phyloP scores from a whole-genome alignment of 2,888 invertebrate species.

The Eupsilia transversa region DNA sequence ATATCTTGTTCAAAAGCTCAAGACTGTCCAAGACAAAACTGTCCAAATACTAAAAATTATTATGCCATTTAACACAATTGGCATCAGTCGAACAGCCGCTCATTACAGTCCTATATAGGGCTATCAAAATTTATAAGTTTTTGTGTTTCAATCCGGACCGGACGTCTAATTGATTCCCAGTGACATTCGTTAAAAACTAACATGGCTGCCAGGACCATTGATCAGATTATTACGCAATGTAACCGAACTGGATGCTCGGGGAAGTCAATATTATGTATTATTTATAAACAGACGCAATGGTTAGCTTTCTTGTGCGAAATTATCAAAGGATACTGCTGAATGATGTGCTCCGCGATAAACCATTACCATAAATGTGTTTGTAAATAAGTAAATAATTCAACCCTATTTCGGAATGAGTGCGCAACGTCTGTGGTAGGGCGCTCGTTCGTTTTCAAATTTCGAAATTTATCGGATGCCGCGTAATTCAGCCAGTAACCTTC shows the following conservation, averaged over 20 bases:
- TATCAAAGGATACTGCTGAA: conserved; percentile 62
- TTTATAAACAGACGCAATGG: conserved; percentile 73
- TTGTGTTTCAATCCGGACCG: conserved; percentile 76
- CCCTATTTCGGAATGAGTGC: conserved; percentile 61
- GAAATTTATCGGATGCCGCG: conserved; percentile 75
- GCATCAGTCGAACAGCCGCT: conserved; percentile 73
- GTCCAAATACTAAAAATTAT: conserved; percentile 50
- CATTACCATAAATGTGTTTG: conserved; percentile 50
- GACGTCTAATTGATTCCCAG: conserved; percentile 86
- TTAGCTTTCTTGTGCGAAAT: conserved; percentile 71
- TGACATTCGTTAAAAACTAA: conserved; percentile 77
- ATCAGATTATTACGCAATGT: conserved; percentile 89
- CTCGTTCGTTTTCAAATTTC: conserved; percentile 70
- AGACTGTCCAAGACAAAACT: conserved; percentile 65
- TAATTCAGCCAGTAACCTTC: conserved; percentile 79
- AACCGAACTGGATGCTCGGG: conserved; percentile 86
- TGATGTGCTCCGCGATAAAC: conserved; percentile 57
- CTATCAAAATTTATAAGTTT: conserved; percentile 76
- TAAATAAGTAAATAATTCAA: conserved; percentile 62
- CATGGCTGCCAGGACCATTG: conserved; percentile 85
- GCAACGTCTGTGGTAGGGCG: conserved; percentile 48
- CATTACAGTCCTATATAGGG: conserved; percentile 75
- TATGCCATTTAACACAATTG: conserved; percentile 46
- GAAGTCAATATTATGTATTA: conserved; percentile 85
- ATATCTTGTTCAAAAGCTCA: conserved; percentile 32